A percentile compares a stretch with the other conserved stretches of the same genome.
phyloP scores from a whole-genome alignment of 2,888 invertebrate genomes.

The Drosophila histrio region DNA sequence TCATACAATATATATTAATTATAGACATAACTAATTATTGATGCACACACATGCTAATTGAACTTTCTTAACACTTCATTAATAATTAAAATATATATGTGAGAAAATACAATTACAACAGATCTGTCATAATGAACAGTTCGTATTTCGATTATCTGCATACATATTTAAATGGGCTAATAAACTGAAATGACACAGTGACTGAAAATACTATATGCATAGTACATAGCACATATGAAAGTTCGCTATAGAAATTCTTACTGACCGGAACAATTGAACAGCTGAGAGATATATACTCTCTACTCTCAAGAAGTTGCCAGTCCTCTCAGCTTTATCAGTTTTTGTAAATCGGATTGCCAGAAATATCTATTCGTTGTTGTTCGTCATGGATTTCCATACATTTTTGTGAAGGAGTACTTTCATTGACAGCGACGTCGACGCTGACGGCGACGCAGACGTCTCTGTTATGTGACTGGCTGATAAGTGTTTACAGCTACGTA shows the following conservation, averaged over 20 bases:
- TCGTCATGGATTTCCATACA: conserved; percentile 11
- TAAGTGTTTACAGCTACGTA: conserved; percentile 4
- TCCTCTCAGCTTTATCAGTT: neutral
- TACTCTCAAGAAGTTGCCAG: neutral
- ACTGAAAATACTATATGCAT: conserved; percentile 22
- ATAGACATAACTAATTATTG: neutral
- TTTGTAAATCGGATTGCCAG: neutral
- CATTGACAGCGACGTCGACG: conserved; percentile 11
- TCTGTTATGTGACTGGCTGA: conserved; percentile 39
- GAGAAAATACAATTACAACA: conserved; percentile 3
- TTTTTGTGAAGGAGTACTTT: conserved; percentile 19
- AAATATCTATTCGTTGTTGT: neutral
- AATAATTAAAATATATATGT: neutral
- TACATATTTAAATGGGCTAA: conserved; percentile 58
- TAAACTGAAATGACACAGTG: conserved; percentile 77
- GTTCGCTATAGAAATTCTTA: neutral
- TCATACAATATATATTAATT: neutral
- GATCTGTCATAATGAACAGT: conserved; percentile 4
- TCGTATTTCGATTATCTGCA: conserved; percentile 40
- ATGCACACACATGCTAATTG: neutral
- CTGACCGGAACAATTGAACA: neutral
- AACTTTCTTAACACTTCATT: conserved; percentile 3
- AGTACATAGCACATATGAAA: neutral
- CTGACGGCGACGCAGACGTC: conserved; percentile 19
- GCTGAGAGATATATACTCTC: neutral